Conservation (phyloP, 2,113 vertebrate genomes). For the Mungos mungo region DNA sequence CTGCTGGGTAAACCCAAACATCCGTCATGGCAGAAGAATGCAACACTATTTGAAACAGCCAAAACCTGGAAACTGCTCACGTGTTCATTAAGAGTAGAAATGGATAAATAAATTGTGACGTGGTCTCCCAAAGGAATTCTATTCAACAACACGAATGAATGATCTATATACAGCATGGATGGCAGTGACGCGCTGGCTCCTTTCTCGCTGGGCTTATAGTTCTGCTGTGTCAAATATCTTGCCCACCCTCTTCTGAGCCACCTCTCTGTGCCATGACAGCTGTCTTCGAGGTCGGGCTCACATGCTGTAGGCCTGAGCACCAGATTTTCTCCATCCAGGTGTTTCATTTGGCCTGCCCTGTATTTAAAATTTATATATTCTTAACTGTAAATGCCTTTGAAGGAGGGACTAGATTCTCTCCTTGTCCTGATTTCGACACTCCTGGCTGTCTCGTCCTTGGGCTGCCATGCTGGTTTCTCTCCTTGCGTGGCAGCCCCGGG, state of each 20-base stretch:
- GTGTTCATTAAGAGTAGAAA: background rate
- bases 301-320: background rate
- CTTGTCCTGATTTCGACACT: background rate
- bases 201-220: background rate
- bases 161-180: background rate
- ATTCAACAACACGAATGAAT: background rate
- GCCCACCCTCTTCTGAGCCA: background rate
- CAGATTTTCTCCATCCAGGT: background rate
- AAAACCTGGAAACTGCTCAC: background rate
- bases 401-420: background rate
- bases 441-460: background rate
- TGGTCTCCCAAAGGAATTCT: background rate
- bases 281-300: background rate
- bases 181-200: background rate
- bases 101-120: background rate
- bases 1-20: background rate
- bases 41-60: background rate
- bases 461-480: background rate
- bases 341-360: background rate
- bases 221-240: background rate
- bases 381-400: background rate
- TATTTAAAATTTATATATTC: background rate
- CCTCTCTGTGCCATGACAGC: background rate
- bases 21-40: background rate
- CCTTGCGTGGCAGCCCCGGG: background rate